A percentile compares a stretch with the other conserved stretches of the same genome.
These are phyloP conservation scores for Saccostrea cuccullata DNA, from an alignment of 1,140 invertebrate species.

Conservation along the genomic window DNA sequence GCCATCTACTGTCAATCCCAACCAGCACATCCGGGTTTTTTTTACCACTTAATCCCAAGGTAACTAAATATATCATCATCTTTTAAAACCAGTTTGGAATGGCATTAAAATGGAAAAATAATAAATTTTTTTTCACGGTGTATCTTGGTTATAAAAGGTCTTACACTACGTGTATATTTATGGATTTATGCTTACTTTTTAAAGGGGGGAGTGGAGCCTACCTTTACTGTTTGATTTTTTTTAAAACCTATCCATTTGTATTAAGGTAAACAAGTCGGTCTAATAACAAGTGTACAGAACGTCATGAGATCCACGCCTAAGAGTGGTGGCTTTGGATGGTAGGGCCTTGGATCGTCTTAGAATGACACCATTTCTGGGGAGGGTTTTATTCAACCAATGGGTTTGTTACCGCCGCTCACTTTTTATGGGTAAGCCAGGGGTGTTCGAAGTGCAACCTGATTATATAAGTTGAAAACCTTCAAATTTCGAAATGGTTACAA, in stretches of 20 bases:
- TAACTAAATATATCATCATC: too few relatives aligned
- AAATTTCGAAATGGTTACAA: too few relatives aligned
- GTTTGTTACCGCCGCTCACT: conserved; percentile 89
- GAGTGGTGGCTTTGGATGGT: conserved; percentile 54
- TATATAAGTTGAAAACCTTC: too few relatives aligned
- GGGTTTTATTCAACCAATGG: conserved; percentile 86
- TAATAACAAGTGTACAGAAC: conserved; percentile 40
- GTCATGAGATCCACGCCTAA: conserved; percentile 22
- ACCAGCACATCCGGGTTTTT: conserved; percentile 49
- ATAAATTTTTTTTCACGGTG: too few relatives aligned
- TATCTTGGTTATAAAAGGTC: too few relatives aligned
- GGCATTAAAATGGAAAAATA: too few relatives aligned
- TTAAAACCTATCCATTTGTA: not conserved
- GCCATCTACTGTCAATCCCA: conserved; percentile 37
- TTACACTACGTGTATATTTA: too few relatives aligned
- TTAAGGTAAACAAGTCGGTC: conserved; percentile 43
- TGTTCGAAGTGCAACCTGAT: not conserved
- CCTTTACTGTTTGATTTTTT: too few relatives aligned
- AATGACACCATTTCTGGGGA: conserved; percentile 83
- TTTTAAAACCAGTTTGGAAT: too few relatives aligned
- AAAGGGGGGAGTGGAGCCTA: too few relatives aligned
- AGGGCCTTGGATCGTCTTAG: conserved; percentile 71
- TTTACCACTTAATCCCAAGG: too few relatives aligned
- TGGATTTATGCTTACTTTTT: too few relatives aligned
- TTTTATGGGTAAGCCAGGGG: conserved; percentile 72